Conservation (phyloP, 2,797 vertebrate species). For the Otolemur crassicaudatus region DNA sequence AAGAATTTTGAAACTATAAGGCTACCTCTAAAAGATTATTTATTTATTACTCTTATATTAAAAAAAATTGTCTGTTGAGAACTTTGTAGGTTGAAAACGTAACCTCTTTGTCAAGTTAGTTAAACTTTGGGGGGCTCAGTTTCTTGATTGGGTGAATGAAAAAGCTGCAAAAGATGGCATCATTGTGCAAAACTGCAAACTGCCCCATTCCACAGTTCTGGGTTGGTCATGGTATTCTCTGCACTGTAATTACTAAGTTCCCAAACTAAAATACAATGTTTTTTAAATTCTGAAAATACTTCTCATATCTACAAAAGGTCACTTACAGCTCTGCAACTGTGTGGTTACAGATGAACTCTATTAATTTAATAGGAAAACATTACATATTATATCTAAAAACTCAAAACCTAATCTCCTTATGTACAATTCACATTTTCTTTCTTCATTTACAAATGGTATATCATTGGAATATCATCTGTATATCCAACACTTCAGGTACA, state of each 20-base stretch:
- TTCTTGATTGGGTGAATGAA: slow-evolving; percentile 36
- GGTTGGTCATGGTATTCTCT: background rate
- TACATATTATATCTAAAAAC: background rate
- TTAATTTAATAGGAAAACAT: slow-evolving; percentile 43
- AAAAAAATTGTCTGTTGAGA: slow-evolving; percentile 47
- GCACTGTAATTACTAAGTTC: background rate
- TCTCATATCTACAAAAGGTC: background rate
- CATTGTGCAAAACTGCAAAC: background rate
- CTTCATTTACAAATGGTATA: background rate
- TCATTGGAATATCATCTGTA: background rate
- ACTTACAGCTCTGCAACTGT: background rate
- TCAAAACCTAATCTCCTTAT: background rate
- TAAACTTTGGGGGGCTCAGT: slow-evolving; percentile 11
- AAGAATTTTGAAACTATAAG: slow-evolving; percentile 61
- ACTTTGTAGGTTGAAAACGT: slow-evolving; percentile 6
- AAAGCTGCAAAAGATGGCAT: background rate
- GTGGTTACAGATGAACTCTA: background rate
- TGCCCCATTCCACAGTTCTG: background rate
- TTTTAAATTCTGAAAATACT: slow-evolving; percentile 5
- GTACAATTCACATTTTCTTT: background rate
- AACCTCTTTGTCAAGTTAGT: slow-evolving; percentile 57
- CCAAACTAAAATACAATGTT: slow-evolving; percentile 2
- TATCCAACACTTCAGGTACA: background rate
- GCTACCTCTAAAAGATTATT: slow-evolving; percentile 50
- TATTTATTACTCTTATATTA: slow-evolving; percentile 70